Base-by-base conservation (phyloP, 2,888 invertebrate genomes). In the Pachycephus smyrnensis region DNA sequence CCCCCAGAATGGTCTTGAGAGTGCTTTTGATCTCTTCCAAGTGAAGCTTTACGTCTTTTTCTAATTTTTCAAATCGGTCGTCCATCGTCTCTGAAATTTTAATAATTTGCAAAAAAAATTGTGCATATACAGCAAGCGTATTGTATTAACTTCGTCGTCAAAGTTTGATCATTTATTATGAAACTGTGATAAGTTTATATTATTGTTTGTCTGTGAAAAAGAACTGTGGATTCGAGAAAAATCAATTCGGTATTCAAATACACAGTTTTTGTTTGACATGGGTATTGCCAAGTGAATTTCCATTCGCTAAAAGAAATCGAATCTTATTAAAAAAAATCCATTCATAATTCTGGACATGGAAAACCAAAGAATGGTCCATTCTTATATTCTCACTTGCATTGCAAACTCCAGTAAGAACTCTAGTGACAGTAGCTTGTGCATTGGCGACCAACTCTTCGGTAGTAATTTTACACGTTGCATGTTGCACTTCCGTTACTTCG, bases 391-490 rank as follows among this genome's bases (percentile, higher is more conserved):
- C 76, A 90, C 90, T 86, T 36, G 91, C 86, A 79, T 89, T 91
- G 79, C 92, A 92, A 73, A 90, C 88, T 75, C 92, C 91, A 9
- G 90, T 91, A 1, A 92, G 86, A 15, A 92, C 90, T 75, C 90
- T 87, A 4, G 91, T 90, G 11, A 91, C 90, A 0, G 91, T 92
- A 9, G 92, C 90, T 80, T 89, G 89, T 35, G 92, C 92, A 33
- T 90, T 90, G 1, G 92, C 91, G 4, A 90, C 89, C 23, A 92
- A 84, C 80, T 92, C 89, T 75, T 92, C 90, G 4, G 90, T 91
- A 12, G 86, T 88, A 73, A 92, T 89, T 82, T 88, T 90, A 80
- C 92, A 92, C 15, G 85, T 89, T 3, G 92, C 88, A 69, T 90
- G 88, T 76, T 92, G 90, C 69, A 88, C 90, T 79, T 92, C 92